phyloP scores from a whole-genome alignment of 1,140 invertebrate genomes.

The Hycleus cichorii region DNA sequence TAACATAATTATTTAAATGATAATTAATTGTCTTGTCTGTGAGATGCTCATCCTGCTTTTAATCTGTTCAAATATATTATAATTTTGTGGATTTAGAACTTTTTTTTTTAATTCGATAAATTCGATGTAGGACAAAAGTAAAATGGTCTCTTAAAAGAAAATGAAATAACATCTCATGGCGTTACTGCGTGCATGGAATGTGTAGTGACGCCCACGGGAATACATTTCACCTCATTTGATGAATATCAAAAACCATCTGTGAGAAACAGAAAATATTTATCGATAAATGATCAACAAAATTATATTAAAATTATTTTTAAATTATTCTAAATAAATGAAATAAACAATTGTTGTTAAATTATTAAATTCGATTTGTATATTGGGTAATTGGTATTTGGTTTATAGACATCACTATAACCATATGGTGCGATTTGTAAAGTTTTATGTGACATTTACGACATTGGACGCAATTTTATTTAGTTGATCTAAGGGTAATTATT shows the following conservation, averaged over 20 bases:
- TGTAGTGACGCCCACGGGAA: conserved; percentile 14
- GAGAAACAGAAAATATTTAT: conserved; percentile 16
- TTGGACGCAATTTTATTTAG: conserved; percentile 2
- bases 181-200: conserved; percentile 16
- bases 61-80: too few species aligned
- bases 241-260: conserved; percentile 16
- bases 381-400: conserved; percentile 1
- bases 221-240: conserved; percentile 15
- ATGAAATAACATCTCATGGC: conserved; percentile 15
- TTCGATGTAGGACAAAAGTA: too few species aligned
- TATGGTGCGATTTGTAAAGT: conserved; percentile 14
- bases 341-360: too few species aligned
- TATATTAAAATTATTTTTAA: too few species aligned
- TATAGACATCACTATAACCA: conserved; percentile 7
- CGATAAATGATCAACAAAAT: neutral
- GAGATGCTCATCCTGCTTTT: too few species aligned
- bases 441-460: conserved; percentile 12
- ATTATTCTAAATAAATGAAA: too few species aligned
- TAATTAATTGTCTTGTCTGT: conserved; percentile 1
- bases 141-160: neutral
- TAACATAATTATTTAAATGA: conserved; percentile 13
- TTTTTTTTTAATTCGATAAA: too few species aligned
- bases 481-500: conserved; percentile 7
- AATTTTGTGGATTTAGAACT: too few species aligned
- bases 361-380: neutral